Evolutionary conservation across 2,113 vertebrate genomes (phyloP).

Genomic region (Tragulus kanchil): DNA sequence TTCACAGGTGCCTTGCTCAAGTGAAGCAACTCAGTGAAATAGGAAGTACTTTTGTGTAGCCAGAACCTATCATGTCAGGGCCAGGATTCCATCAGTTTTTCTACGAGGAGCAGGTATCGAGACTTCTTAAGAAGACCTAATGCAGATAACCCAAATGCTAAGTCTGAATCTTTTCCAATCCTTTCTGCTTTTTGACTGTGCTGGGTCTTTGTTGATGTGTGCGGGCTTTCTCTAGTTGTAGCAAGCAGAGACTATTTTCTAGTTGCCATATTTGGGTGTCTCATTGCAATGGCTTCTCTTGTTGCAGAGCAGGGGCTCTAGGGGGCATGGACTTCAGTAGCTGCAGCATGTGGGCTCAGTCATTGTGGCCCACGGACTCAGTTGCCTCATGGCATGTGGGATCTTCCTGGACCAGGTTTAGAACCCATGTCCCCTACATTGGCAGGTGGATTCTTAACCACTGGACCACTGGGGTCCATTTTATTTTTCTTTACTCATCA

Average conservation of each 20-base stretch:
- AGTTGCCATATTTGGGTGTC: rapidly evolving
- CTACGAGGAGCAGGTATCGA: background rate
- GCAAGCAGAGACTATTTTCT: background rate
- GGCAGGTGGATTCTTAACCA: background rate
- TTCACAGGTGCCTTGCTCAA: background rate
- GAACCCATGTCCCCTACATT: background rate
- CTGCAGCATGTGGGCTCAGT: background rate
- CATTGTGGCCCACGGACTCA: background rate
- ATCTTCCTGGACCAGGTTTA: background rate
- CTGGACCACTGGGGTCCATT: background rate
- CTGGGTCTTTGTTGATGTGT: background rate
- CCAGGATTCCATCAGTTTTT: background rate
- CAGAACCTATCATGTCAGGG: background rate
- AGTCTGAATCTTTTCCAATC: background rate
- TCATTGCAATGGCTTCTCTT: background rate
- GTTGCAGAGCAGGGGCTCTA: background rate
- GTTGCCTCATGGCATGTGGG: background rate
- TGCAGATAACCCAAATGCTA: background rate
- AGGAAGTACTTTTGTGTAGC: background rate
- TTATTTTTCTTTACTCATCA: background rate
- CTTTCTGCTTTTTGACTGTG: background rate
- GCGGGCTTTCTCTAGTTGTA: background rate
- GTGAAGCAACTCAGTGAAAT: background rate
- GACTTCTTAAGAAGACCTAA: background rate
- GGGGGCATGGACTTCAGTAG: background rate